Base-by-base conservation (phyloP, 1,140 invertebrate genomes). In the Bombus impatiens region DNA sequence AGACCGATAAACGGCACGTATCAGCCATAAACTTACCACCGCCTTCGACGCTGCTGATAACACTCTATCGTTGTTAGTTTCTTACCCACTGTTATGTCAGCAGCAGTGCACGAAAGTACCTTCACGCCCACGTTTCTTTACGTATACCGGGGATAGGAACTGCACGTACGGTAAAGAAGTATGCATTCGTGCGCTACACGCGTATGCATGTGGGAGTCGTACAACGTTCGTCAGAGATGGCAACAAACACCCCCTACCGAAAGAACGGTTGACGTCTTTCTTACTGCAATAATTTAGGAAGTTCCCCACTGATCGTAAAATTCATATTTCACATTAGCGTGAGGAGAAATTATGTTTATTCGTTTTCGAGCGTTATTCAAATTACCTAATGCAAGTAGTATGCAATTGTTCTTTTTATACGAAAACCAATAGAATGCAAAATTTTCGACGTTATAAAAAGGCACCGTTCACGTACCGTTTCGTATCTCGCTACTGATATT, bases 11-110 rank as follows among this genome's bases (percentile, higher is more conserved):
- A 93, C 79, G 82, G 86, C 89, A 89, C 87, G 88, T 88, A 92
- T 90, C 87, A 86, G 86, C 88, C 84, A 92, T 93, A 93, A 94
- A 93, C 77, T 93, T 89, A 62, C 84, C 74, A 77, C 79, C 79
- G 91, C 88, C 86, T 90, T 90, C 92, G 88, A 89, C 82, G 85
- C 79, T 87, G 74, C 88, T 91, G 92, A 93, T 92, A 93, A 93
- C 87, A 82, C 88, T 88, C 88, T 90, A 91, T 91, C 89, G 90
- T 89, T 81, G 75, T 84, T 90, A 86, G 84, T 87, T 82, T 74
- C 81, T 90, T 89, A 86, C 68, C 78, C 80, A 86, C 82, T 81
- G 89, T 91, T 90, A 87, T 89, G 87, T 88, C 90, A 90, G 92
- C 87, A 92, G 86, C 86, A 76, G 44, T 83, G 83, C 88, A 87